Evolutionary conservation across 2,113 vertebrate genomes (phyloP).

Genomic region (Prionailurus bengalensis): DNA sequence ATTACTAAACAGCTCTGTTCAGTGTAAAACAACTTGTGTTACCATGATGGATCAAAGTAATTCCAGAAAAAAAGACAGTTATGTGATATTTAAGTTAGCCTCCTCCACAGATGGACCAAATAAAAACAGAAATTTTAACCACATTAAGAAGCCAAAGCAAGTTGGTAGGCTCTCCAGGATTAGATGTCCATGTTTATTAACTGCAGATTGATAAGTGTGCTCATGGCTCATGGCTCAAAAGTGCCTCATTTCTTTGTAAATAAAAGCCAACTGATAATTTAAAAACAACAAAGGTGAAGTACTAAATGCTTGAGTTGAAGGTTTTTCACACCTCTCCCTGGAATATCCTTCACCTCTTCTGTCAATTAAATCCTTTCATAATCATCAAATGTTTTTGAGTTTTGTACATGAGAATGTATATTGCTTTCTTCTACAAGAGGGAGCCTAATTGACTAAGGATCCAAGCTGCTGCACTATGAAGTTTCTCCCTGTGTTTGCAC

Average conservation of each 20-base stretch:
- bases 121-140: neutral
- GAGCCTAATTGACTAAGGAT: neutral
- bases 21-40: neutral
- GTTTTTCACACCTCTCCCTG: neutral
- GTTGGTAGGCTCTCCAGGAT: neutral
- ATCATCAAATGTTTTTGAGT: neutral
- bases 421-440: neutral
- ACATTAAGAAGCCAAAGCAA: neutral
- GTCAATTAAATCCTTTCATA: neutral
- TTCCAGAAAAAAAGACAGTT: neutral
- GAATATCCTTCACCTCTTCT: neutral
- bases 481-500: neutral
- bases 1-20: neutral
- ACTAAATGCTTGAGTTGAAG: conserved; percentile 7
- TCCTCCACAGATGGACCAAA: neutral
- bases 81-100: conserved; percentile 2
- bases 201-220: neutral
- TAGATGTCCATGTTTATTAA: conserved; percentile 17
- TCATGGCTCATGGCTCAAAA: neutral
- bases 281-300: neutral
- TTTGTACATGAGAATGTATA: neutral
- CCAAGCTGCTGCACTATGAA: neutral
- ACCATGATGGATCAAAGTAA: neutral
- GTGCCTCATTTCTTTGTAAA: conserved; percentile 7
- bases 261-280: neutral